phyloP scores from a whole-genome alignment of 1,140 invertebrate genomes.

The Leptopilina boulardi region DNA sequence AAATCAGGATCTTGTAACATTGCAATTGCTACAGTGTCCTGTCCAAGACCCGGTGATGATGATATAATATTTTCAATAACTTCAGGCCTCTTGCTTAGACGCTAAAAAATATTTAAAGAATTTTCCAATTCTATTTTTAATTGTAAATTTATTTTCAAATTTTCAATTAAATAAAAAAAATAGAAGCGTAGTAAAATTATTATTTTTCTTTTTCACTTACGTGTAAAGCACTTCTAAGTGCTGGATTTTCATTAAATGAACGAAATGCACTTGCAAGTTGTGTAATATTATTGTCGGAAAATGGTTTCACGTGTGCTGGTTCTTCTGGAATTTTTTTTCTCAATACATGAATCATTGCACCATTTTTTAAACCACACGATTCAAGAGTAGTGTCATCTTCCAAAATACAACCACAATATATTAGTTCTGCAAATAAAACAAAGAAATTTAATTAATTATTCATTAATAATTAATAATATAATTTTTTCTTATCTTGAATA shows the following conservation, averaged over 20 bases:
- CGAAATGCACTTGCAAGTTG: constrained; percentile 74
- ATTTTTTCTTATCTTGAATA: too few species aligned
- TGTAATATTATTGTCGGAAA: constrained; percentile 72
- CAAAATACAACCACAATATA: constrained; percentile 77
- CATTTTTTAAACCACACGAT: constrained; percentile 75
- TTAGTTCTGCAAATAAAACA: constrained; percentile 71
- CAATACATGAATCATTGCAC: constrained; percentile 76
- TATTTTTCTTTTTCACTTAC: constrained; percentile 68
- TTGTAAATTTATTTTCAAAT: constrained; percentile 26
- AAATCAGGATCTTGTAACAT: constrained; percentile 79
- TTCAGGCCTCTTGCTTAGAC: constrained; percentile 75
- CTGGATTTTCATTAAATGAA: constrained; percentile 72
- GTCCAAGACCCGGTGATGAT: constrained; percentile 73
- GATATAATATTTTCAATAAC: constrained; percentile 78
- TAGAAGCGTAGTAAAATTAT: too few species aligned
- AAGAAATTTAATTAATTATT: constrained; percentile 41
- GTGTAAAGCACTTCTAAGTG: constrained; percentile 73
- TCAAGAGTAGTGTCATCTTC: constrained; percentile 75
- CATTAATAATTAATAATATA: neutral
- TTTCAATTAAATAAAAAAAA: too few species aligned
- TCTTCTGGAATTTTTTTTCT: constrained; percentile 70
- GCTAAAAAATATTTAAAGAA: constrained; percentile 61
- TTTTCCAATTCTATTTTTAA: too few species aligned
- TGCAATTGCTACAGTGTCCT: constrained; percentile 78
- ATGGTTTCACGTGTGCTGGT: constrained; percentile 55